These are phyloP conservation scores for Cephus nigrinus DNA, from an alignment of 2,888 invertebrate species.

Conservation along the genomic window DNA sequence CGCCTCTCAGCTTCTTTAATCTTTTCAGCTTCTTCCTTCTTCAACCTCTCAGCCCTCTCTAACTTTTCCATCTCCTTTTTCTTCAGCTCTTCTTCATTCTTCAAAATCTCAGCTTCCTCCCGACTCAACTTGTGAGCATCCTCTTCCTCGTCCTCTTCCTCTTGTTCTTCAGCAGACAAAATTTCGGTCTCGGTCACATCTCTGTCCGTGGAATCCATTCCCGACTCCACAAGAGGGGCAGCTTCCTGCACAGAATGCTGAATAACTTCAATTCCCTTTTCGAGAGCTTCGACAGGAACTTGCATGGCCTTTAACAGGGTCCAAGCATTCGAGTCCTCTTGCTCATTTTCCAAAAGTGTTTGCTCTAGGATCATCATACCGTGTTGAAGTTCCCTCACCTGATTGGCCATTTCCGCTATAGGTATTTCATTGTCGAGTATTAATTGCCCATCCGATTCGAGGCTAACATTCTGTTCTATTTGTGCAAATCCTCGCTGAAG, in stretches of 20 bases:
- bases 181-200: slow-evolving; percentile 28
- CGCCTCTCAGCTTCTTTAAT: slow-evolving; percentile 29
- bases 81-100: slow-evolving; percentile 25
- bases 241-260: slow-evolving; percentile 13
- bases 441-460: slow-evolving; percentile 13
- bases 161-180: slow-evolving; percentile 34
- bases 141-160: slow-evolving; percentile 34
- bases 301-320: slow-evolving; percentile 22
- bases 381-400: slow-evolving; percentile 14
- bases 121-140: slow-evolving; percentile 21
- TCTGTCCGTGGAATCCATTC: slow-evolving; percentile 29
- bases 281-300: slow-evolving; percentile 18
- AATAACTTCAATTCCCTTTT: slow-evolving; percentile 21
- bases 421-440: slow-evolving; percentile 2
- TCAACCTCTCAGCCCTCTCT: slow-evolving; percentile 15
- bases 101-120: slow-evolving; percentile 23
- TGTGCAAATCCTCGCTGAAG: slow-evolving; percentile 35
- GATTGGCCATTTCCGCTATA: slow-evolving; percentile 13
- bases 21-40: slow-evolving; percentile 26
- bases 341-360: slow-evolving; percentile 24
- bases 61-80: slow-evolving; percentile 22
- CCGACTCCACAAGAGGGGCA: slow-evolving; percentile 19
- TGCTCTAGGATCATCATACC: slow-evolving; percentile 18
- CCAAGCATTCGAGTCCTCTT: slow-evolving; percentile 16
- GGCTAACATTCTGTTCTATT: slow-evolving; percentile 16